Evolutionary conservation across 2,888 invertebrate species (phyloP).

Genomic region (Camponotus fellah): DNA sequence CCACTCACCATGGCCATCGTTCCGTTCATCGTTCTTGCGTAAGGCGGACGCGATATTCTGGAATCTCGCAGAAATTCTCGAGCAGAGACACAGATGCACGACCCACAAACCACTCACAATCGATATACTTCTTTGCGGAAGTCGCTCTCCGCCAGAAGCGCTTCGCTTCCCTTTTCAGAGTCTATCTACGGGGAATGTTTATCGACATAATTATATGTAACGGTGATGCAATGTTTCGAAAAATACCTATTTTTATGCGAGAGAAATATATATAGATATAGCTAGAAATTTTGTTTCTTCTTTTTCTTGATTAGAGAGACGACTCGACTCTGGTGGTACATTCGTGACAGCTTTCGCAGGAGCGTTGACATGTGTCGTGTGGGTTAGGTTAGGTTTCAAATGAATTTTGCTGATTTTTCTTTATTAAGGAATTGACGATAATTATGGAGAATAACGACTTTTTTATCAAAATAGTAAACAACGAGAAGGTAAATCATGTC

Average conservation of each 20-base stretch:
- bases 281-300: neutral
- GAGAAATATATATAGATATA: neutral
- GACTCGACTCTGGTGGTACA: conserved; percentile 61
- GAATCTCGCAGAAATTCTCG: neutral
- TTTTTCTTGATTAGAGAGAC: neutral
- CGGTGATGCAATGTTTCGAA: neutral
- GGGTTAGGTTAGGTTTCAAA: conserved; percentile 67
- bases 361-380: conserved; percentile 55
- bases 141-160: conserved; percentile 52
- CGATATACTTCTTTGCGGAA: conserved; percentile 71
- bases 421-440: neutral
- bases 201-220: neutral
- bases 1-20: conserved; percentile 83
- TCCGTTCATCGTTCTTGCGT: conserved; percentile 81
- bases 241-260: neutral
- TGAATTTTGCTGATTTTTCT: conserved; percentile 24
- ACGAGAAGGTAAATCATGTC: conserved; percentile 79
- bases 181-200: neutral
- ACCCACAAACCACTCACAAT: neutral
- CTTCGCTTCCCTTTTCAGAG: neutral
- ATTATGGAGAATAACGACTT: conserved; percentile 76
- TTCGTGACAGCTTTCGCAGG: conserved; percentile 38
- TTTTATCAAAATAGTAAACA: conserved; percentile 76
- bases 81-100: neutral
- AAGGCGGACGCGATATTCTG: conserved; percentile 50